phyloP scores from a whole-genome alignment of 2,888 invertebrate species.

The Aphodius sticticus region DNA sequence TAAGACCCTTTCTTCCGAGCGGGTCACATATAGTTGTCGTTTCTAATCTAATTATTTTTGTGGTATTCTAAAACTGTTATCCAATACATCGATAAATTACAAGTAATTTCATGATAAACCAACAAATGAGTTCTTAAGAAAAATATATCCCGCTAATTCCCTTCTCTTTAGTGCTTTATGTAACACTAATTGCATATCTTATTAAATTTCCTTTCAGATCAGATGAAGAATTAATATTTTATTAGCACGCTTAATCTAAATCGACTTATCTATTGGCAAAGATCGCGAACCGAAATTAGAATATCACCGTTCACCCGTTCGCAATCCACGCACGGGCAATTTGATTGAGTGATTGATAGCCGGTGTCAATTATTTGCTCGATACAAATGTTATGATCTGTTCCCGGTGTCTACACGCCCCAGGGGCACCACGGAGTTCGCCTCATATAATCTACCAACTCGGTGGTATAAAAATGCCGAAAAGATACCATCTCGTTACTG shows the following conservation, averaged over 20 bases:
- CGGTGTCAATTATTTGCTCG: background rate
- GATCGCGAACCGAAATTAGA: background rate
- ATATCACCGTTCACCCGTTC: background rate
- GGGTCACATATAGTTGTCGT: no score
- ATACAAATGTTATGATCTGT: slow-evolving; percentile 4
- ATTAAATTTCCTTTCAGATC: background rate
- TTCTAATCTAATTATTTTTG: no score
- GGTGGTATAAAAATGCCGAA: slow-evolving; percentile 4
- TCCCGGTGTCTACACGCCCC: background rate
- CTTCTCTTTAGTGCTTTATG: background rate
- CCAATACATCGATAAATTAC: no score
- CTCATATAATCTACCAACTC: background rate
- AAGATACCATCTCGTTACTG: background rate
- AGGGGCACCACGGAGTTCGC: background rate
- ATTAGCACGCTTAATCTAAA: background rate
- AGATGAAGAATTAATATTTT: background rate
- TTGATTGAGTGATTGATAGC: background rate
- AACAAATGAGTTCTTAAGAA: background rate
- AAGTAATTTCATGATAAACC: background rate
- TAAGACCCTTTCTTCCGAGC: no score
- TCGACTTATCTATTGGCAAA: background rate
- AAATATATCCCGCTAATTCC: background rate
- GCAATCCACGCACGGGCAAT: background rate
- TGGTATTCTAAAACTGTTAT: no score
- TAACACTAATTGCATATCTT: background rate